phyloP scores from a whole-genome alignment of 1,140 invertebrate genomes.

The Meloidogyne exigua region DNA sequence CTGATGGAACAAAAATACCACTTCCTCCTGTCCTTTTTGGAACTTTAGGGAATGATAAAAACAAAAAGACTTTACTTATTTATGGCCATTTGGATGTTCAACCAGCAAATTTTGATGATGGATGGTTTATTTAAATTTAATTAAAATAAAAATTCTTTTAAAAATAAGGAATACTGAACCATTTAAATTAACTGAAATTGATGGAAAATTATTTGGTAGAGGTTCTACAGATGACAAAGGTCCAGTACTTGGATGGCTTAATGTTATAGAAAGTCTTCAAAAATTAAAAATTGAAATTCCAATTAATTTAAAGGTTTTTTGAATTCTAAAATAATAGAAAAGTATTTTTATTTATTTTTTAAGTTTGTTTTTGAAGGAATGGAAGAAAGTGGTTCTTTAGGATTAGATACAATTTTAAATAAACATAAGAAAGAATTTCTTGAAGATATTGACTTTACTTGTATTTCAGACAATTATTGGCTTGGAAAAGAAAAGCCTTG shows the following conservation, averaged over 20 bases:
- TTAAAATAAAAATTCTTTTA: not conserved
- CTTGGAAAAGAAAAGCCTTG: slow-evolving; percentile 91
- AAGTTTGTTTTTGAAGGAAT: slow-evolving; percentile 94
- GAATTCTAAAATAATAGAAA: not conserved
- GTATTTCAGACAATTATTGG: slow-evolving; percentile 99
- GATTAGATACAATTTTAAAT: slow-evolving; percentile 81
- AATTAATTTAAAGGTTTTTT: slow-evolving; percentile 79
- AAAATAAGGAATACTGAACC: slow-evolving; percentile 84
- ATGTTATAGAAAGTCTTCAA: slow-evolving; percentile 85
- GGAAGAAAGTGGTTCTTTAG: slow-evolving; percentile 95
- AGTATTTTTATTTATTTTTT: slow-evolving; percentile 3
- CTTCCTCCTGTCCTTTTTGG: slow-evolving; percentile 87
- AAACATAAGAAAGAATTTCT: slow-evolving; percentile 75
- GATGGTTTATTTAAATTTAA: slow-evolving; percentile 16
- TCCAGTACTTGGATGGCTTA: slow-evolving; percentile 80
- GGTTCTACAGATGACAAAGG: slow-evolving; percentile 90
- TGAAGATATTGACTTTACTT: slow-evolving; percentile 82
- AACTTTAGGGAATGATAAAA: slow-evolving; percentile 77
- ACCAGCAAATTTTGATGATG: slow-evolving; percentile 71
- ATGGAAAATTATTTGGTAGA: slow-evolving; percentile 86
- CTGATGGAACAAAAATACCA: slow-evolving; percentile 73
- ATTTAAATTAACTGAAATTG: slow-evolving; percentile 80
- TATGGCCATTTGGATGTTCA: slow-evolving; percentile 98
- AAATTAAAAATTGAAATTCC: slow-evolving; percentile 74
- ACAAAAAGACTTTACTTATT: slow-evolving; percentile 80